Conservation (phyloP, 2,888 invertebrate species). For the Noctua janthe region DNA sequence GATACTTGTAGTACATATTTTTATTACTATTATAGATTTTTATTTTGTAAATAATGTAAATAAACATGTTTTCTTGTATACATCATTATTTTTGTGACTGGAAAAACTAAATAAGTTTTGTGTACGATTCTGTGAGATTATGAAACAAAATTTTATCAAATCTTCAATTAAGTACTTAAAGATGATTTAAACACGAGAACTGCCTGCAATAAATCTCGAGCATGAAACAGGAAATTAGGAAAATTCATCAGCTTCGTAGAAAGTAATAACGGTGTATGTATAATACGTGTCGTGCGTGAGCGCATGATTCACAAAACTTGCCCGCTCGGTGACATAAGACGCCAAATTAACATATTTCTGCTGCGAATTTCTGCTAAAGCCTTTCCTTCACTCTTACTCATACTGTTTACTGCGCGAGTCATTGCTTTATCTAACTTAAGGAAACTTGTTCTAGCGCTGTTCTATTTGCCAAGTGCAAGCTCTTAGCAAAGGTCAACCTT, state of each 20-base stretch:
- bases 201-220: slow-evolving; percentile 47
- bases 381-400: slow-evolving; percentile 84
- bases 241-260: slow-evolving; percentile 81
- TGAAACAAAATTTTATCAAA: background rate
- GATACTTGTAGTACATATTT: no score
- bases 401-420: slow-evolving; percentile 70
- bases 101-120: no score
- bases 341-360: slow-evolving; percentile 87
- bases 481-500: slow-evolving; percentile 48
- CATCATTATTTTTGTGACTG: no score
- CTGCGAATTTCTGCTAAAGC: slow-evolving; percentile 77
- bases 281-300: slow-evolving; percentile 77
- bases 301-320: slow-evolving; percentile 87
- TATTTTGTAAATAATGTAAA: no score
- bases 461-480: slow-evolving; percentile 56
- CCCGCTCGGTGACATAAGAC: slow-evolving; percentile 88
- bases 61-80: no score
- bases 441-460: slow-evolving; percentile 63
- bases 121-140: background rate
- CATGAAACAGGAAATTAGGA: slow-evolving; percentile 67
- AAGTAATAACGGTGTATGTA: slow-evolving; percentile 88
- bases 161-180: background rate
- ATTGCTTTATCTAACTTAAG: slow-evolving; percentile 68
- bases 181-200: background rate
- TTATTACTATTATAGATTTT: no score